Base-by-base conservation (phyloP, 1,140 invertebrate species). In the Zaprionus davidi region DNA sequence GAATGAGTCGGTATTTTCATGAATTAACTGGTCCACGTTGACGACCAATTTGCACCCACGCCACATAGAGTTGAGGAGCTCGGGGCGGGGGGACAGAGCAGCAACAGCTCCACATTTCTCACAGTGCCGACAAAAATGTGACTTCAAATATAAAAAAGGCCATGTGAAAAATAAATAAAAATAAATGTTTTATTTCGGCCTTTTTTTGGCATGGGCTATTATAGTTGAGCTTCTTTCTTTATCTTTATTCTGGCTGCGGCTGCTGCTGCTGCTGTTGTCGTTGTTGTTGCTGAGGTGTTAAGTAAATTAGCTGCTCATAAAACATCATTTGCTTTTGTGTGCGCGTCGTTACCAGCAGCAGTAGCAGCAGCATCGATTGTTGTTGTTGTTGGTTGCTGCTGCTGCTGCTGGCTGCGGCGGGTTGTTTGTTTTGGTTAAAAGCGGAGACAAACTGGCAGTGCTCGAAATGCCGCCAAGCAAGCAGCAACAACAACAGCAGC, bases 251-350 rank as follows among this genome's bases (percentile, higher is more conserved):
- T 63, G 38, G 34, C 46, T 53, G 66, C 20, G 51, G 57, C 13
- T 60, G 62, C 12, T 71, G 69, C 17, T 67, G 70, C n/a, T 78
- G 66, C 41, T 72, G 44, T 11, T 62, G 76, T 11, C 51, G 53
- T 71, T 74, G 79, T 76, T 81, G 71, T 78, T 82, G 79, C 26
- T 53, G 75, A 90, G 81, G 86, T 90, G 85, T 86, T 90, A 90
- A 90, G 86, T 90, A 90, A 90, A 90, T 90, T 90, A 90, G 85
- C 86, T 82, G 86, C 85, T 90, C 85, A 90, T 90, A 90, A 90
- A 90, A 90, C 76, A 90, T 88, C 82, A 90, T 88, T 86, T 86
- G 83, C 78, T 74, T 85, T 86, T 79, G 76, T 83, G 76, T 72
- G 66, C 76, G 73, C 72, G 62, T 67, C 68, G 57, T 64, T 60